Percentiles rank a stretch among this genome's conserved stretches.
phyloP scores from a whole-genome alignment of 1,140 invertebrate genomes.

The Brachionus rubens region DNA sequence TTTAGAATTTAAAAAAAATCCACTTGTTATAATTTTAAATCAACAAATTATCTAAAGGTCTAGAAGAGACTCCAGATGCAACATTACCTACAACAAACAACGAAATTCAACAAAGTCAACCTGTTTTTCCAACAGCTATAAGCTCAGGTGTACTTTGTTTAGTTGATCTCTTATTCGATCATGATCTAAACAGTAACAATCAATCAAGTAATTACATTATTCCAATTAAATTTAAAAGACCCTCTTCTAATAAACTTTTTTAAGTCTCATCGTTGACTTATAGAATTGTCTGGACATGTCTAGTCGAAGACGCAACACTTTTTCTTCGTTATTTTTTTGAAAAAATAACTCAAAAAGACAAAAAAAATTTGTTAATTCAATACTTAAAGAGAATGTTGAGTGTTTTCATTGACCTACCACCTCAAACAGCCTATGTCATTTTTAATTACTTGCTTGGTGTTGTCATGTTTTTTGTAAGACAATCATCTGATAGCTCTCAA shows the following conservation, averaged over 20 bases:
- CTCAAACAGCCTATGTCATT: conserved; percentile 94
- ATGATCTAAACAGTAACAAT: conserved; percentile 88
- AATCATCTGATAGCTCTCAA: conserved; percentile 87
- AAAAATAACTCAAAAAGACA: conserved; percentile 81
- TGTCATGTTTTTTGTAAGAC: conserved; percentile 96
- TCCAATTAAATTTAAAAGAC: background rate
- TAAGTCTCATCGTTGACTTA: conserved; percentile 55
- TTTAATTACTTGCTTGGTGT: conserved; percentile 98
- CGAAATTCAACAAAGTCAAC: conserved; percentile 77
- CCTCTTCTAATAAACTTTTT: too few species aligned
- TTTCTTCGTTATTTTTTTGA: conserved; percentile 94
- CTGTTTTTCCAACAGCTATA: conserved; percentile 90
- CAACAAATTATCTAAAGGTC: too few species aligned
- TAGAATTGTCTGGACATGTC: conserved; percentile 86
- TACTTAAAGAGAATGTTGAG: conserved; percentile 86
- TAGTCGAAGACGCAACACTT: conserved; percentile 93
- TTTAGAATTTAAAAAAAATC: too few species aligned
- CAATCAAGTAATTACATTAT: conserved; percentile 61
- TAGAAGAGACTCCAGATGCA: conserved; percentile 15
- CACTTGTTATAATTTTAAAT: too few species aligned
- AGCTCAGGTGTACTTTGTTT: conserved; percentile 92
- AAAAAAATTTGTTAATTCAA: conserved; percentile 88
- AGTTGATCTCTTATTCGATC: conserved; percentile 88
- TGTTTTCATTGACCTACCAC: conserved; percentile 78
- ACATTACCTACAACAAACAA: background rate